Base-by-base conservation (phyloP, 2,888 invertebrate genomes). In the Microctonus hyperodae region DNA sequence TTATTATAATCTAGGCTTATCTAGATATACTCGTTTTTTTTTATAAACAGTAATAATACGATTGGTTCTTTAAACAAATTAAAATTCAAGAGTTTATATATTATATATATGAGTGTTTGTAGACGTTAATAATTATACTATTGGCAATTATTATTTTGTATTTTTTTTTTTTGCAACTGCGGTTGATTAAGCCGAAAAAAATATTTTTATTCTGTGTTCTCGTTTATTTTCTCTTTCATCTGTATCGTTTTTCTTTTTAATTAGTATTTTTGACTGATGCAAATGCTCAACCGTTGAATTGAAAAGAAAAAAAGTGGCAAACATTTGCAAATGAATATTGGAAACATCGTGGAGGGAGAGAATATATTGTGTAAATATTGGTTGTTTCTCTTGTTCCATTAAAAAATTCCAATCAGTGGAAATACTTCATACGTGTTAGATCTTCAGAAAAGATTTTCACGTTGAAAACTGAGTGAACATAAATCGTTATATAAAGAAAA, bases 331-430 rank as follows among this genome's bases (percentile, higher is more conserved):
- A 7, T 33, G 28, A 53, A n/a, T 62, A 51, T 40, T 53, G 48
- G 31, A 55, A 28, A 31, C 16, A 60, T 20, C 44, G 28, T 60
- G 68, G 69, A 53, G 69, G 73, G 73, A 77, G 77, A 60, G 51
- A 75, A 76, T 75, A 69, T 75, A 72, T 76, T 76, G 66, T 79
- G 78, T 78, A 78, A 76, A 79, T 78, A 78, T 77, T 77, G 77
- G 76, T 77, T 76, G 69, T 68, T 76, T 75, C 77, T 76, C 74
- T 75, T 73, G 73, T 69, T 73, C 70, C 53, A 16, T 44, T 58
- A 60, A 64, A 50, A 64, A 71, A 65, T 63, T 64, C 51, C 66
- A 65, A 35, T 58, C 57, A 59, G 65, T 71, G 69, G 31, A 55
- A 55, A 55, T 55, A 55, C 10, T 20, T 55, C 55, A 33, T 16